A percentile compares a stretch with the other conserved stretches of the same genome.
phyloP scores from a whole-genome alignment of 2,797 vertebrate species.

The Sebastes itinus region DNA sequence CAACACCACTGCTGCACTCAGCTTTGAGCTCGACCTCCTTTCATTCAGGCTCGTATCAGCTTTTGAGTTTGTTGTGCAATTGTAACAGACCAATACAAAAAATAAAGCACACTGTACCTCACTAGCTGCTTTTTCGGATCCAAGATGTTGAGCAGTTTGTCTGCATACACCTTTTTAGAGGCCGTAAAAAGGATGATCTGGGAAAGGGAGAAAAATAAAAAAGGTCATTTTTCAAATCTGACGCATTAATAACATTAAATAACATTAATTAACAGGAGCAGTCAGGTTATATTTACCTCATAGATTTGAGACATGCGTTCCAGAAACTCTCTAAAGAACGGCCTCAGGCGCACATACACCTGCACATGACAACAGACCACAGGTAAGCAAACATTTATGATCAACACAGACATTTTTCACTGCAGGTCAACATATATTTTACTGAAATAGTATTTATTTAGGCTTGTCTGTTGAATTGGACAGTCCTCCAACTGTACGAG shows the following conservation, averaged over 20 bases:
- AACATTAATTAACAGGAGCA: background rate
- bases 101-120: constrained; percentile 82
- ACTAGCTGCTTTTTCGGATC: constrained; percentile 99
- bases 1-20: background rate
- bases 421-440: background rate
- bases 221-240: background rate
- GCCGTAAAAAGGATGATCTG: constrained; percentile 99
- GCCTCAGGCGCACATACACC: constrained; percentile 97
- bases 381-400: background rate
- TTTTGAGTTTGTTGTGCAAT: background rate
- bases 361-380: constrained; percentile 58
- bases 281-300: constrained; percentile 84
- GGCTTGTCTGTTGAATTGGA: background rate
- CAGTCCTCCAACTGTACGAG: background rate
- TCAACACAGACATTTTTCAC: background rate
- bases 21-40: background rate
- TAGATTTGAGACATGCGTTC: constrained; percentile 99
- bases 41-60: background rate
- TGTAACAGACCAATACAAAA: background rate
- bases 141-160: constrained; percentile 99
- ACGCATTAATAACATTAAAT: background rate
- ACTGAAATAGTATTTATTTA: background rate
- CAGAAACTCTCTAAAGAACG: constrained; percentile 98
- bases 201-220: background rate
- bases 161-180: constrained; percentile 99